phyloP scores from a whole-genome alignment of 1,140 invertebrate genomes.

The Neuroterus valhalla region DNA sequence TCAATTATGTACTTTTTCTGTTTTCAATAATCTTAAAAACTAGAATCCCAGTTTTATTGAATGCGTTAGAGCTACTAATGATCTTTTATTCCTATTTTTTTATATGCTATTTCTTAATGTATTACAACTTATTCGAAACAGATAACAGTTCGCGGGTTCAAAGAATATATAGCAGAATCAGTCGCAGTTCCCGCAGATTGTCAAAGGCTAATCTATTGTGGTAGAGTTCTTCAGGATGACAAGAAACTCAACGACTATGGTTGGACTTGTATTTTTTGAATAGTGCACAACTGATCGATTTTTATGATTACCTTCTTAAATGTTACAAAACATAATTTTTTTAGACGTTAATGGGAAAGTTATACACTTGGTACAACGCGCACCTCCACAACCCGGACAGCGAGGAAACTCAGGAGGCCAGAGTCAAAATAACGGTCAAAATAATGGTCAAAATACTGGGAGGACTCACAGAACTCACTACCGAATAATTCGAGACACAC shows the following conservation, averaged over 20 bases:
- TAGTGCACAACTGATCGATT: neutral
- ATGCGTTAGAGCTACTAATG: no score
- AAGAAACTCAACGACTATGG: slow-evolving; percentile 91
- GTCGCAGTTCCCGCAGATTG: slow-evolving; percentile 86
- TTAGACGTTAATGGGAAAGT: slow-evolving; percentile 94
- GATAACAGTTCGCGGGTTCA: slow-evolving; percentile 91
- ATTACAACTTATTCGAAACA: slow-evolving; percentile 69
- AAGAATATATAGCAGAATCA: slow-evolving; percentile 86
- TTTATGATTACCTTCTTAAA: neutral
- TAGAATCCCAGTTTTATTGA: no score
- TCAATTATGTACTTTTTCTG: no score
- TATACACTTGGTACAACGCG: slow-evolving; percentile 93
- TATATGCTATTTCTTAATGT: neutral
- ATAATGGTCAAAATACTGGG: slow-evolving; percentile 50
- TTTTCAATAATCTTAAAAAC: no score
- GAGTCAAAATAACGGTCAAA: slow-evolving; percentile 59
- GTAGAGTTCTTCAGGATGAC: slow-evolving; percentile 93
- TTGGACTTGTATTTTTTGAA: slow-evolving; percentile 68
- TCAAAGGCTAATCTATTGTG: slow-evolving; percentile 94
- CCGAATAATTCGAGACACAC: slow-evolving; percentile 42
- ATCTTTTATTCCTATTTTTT: neutral
- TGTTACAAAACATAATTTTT: slow-evolving; percentile 31
- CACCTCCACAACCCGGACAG: slow-evolving; percentile 77
- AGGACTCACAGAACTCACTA: slow-evolving; percentile 53
- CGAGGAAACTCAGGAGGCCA: slow-evolving; percentile 62